Conservation (phyloP, 2,888 invertebrate genomes). For the Sphaerophoria rueppellii region DNA sequence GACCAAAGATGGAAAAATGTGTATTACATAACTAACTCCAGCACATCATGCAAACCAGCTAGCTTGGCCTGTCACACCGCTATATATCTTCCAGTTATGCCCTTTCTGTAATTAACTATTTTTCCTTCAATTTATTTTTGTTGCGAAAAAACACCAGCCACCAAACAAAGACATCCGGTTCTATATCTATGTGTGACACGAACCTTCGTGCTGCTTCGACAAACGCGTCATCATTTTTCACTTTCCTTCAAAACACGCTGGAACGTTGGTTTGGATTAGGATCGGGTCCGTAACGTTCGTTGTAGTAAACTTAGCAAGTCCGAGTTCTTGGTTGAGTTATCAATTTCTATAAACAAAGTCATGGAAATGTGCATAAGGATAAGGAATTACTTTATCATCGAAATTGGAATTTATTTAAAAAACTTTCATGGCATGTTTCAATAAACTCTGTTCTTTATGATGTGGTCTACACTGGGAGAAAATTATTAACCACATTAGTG, state of each 20-base stretch:
- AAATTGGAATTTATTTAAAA: constrained; percentile 56
- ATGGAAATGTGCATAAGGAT: constrained; percentile 20
- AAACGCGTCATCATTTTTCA: constrained; percentile 43
- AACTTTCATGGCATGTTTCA: constrained; percentile 32
- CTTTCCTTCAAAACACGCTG: neutral
- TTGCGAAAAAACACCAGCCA: neutral
- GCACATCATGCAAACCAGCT: neutral
- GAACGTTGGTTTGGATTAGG: too few species aligned
- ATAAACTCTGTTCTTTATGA: neutral
- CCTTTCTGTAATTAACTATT: constrained; percentile 48
- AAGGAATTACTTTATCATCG: constrained; percentile 64
- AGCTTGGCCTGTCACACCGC: neutral
- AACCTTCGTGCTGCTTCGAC: constrained; percentile 54
- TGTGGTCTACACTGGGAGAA: too few species aligned
- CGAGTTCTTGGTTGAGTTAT: neutral
- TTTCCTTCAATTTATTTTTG: neutral
- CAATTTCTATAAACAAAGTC: constrained; percentile 15
- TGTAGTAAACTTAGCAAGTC: neutral
- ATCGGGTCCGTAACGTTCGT: neutral
- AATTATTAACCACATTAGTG: too few species aligned
- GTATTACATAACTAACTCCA: neutral
- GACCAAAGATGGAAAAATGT: neutral
- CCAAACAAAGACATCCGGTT: constrained; percentile 37
- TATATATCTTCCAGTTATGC: neutral
- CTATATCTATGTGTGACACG: constrained; percentile 42